Evolutionary conservation across 2,888 invertebrate species (phyloP).

Genomic region (Linyphia triangularis): DNA sequence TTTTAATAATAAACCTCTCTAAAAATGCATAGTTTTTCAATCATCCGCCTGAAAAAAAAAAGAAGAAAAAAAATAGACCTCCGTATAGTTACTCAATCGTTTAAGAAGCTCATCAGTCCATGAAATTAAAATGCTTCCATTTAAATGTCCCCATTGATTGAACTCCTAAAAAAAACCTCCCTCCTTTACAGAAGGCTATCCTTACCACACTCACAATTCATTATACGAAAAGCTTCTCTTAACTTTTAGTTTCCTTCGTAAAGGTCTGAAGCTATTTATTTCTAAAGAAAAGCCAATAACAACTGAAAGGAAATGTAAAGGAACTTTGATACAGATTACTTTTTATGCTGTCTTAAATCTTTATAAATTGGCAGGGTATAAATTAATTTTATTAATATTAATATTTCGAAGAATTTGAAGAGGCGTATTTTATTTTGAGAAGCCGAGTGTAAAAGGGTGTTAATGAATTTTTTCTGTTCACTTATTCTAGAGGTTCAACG

Average conservation of each 20-base stretch:
- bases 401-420: not conserved
- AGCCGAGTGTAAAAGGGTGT: not conserved
- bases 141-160: conserved; percentile 63
- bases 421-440: not conserved
- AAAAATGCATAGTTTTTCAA: conserved; percentile 4
- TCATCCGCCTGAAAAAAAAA: not conserved
- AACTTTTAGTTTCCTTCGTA: not conserved
- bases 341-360: not conserved
- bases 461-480: not conserved
- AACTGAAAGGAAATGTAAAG: conserved; percentile 35
- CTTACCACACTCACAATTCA: conserved; percentile 30
- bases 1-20: not conserved
- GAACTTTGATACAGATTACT: not conserved
- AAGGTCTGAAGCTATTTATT: not conserved
- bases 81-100: not conserved
- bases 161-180: conserved; percentile 7
- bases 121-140: conserved; percentile 68
- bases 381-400: conserved; percentile 40
- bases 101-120: conserved; percentile 60
- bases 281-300: conserved; percentile 51
- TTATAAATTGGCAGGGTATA: not conserved
- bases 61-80: conserved; percentile 10
- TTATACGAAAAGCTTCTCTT: conserved; percentile 20
- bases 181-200: conserved; percentile 7
- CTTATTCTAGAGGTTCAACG: not conserved